Evolutionary conservation across 2,888 invertebrate genomes (phyloP).

Genomic region (Saturnia japonica): DNA sequence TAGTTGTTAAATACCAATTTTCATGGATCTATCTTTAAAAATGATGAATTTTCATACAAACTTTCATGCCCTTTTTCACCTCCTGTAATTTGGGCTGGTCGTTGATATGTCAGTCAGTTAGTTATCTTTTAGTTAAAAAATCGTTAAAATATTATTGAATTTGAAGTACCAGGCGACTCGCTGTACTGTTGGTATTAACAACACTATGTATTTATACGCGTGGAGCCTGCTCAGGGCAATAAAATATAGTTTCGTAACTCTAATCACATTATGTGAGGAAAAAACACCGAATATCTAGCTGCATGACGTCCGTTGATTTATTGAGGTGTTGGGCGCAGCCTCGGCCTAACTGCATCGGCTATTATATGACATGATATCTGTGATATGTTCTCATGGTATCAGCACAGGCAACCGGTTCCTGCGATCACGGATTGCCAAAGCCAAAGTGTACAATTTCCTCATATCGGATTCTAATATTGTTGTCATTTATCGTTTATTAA

Average conservation of each 20-base stretch:
- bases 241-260: conserved; percentile 65
- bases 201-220: conserved; percentile 12
- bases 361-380: conserved; percentile 15
- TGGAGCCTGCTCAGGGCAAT: conserved; percentile 35
- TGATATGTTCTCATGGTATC: conserved; percentile 4
- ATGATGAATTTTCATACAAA: too few relatives aligned
- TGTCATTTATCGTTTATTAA: background rate
- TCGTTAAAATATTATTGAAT: background rate
- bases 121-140: too few relatives aligned
- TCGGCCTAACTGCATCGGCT: conserved; percentile 23
- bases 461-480: background rate
- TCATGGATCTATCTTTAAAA: too few relatives aligned
- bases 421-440: conserved; percentile 1
- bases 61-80: too few relatives aligned
- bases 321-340: conserved; percentile 26
- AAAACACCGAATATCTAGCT: conserved; percentile 51
- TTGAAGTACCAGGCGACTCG: too few relatives aligned
- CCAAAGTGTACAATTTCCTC: background rate
- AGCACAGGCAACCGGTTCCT: conserved; percentile 7
- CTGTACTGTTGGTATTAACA: background rate
- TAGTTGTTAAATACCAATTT: too few relatives aligned
- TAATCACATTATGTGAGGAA: conserved; percentile 56
- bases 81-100: too few relatives aligned
- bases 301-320: conserved; percentile 62
- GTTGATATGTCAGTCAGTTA: too few relatives aligned